Percentiles rank a stretch among this genome's conserved stretches.
Evolutionary conservation across 2,797 vertebrate genomes (phyloP).

Genomic region (Buceros bicornis): DNA sequence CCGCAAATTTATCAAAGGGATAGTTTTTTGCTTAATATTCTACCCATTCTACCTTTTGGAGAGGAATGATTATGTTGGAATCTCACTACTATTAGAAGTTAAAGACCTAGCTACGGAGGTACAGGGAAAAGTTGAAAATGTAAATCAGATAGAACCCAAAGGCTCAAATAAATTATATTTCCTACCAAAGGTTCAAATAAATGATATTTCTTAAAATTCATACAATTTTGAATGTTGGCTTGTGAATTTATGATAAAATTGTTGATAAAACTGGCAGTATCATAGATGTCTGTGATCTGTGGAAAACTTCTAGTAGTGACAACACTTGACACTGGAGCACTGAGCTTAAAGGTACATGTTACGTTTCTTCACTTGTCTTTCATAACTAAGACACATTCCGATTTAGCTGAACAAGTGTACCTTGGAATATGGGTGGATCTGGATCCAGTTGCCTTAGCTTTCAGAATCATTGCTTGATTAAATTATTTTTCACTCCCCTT

Average conservation of each 20-base stretch:
- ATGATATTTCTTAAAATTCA: background rate
- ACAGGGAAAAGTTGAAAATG: background rate
- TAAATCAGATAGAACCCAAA: background rate
- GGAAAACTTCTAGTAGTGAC: background rate
- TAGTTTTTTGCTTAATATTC: background rate
- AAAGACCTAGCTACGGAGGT: background rate
- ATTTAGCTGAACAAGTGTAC: background rate
- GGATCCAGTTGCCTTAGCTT: background rate
- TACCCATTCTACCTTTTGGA: background rate
- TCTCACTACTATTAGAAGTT: background rate
- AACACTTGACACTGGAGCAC: background rate
- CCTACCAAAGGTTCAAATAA: background rate
- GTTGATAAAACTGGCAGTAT: background rate
- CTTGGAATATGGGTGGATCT: background rate
- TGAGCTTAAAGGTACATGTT: background rate
- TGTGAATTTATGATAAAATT: background rate
- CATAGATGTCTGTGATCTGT: background rate
- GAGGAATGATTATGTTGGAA: background rate
- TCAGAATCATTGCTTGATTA: background rate
- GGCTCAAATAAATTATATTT: background rate
- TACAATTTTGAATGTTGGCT: background rate
- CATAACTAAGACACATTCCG: background rate
- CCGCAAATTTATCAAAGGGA: background rate
- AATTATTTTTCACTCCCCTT: background rate
- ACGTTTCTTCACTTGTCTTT: fast-evolving